These are phyloP conservation scores for Spodoptera frugiperda DNA, from an alignment of 1,140 invertebrate genomes.

Conservation along the genomic window DNA sequence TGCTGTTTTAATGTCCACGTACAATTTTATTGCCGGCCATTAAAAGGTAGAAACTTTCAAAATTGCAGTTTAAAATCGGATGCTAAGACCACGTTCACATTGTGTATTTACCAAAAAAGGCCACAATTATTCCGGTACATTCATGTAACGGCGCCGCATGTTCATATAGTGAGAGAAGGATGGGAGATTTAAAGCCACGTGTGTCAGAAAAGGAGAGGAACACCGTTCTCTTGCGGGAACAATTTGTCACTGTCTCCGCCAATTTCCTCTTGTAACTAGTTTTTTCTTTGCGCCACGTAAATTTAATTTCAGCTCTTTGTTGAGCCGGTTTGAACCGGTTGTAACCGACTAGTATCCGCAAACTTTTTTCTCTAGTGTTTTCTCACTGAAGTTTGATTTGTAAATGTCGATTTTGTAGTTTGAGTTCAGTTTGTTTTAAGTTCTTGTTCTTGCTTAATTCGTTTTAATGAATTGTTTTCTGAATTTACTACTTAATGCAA, in stretches of 20 bases:
- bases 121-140: conserved; percentile 63
- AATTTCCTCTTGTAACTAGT: conserved; percentile 85
- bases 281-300: conserved; percentile 84
- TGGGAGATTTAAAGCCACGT: conserved; percentile 50
- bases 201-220: conserved; percentile 64
- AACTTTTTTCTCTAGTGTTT: conserved; percentile 57
- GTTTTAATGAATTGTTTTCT: too few species aligned
- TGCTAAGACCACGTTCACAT: conserved; percentile 9
- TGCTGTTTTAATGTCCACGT: background rate
- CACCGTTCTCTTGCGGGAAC: conserved; percentile 75
- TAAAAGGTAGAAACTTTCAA: conserved; percentile 47
- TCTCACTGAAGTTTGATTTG: conserved; percentile 36
- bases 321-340: conserved; percentile 74
- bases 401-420: conserved; percentile 11
- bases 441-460: background rate
- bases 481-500: too few species aligned
- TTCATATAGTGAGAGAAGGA: conserved; percentile 50
- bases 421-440: background rate
- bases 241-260: conserved; percentile 84
- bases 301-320: conserved; percentile 84
- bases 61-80: conserved; percentile 46
- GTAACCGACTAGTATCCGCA: conserved; percentile 57
- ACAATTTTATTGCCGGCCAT: conserved; percentile 28
- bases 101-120: conserved; percentile 45
- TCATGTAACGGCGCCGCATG: conserved; percentile 54